Conservation (phyloP, 2,797 vertebrate genomes). For the Enteromius treurensis region DNA sequence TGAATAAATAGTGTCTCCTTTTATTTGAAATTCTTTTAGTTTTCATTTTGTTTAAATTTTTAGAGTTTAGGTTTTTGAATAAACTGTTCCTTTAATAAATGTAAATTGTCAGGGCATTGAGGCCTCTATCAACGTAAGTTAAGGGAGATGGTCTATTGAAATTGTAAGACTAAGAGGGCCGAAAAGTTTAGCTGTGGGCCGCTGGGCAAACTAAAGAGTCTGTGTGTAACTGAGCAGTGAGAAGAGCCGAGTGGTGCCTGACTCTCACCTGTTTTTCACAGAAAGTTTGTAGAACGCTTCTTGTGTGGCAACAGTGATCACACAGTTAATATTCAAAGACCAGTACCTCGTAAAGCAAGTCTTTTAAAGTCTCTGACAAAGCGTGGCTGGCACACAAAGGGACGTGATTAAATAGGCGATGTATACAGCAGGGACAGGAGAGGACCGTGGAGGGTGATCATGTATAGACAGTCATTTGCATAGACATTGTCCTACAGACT, state of each 20-base stretch:
- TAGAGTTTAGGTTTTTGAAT: background rate
- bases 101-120: background rate
- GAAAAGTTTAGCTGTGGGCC: conserved; percentile 43
- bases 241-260: conserved; percentile 61
- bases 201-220: conserved; percentile 59
- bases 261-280: conserved; percentile 46
- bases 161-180: background rate
- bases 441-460: conserved; percentile 70
- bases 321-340: conserved; percentile 83
- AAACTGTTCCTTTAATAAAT: background rate
- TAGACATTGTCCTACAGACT: conserved; percentile 62
- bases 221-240: conserved; percentile 58
- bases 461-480: conserved; percentile 75
- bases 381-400: conserved; percentile 74
- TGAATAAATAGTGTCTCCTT: no score
- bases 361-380: conserved; percentile 81
- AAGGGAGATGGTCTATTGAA: background rate
- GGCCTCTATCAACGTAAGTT: background rate
- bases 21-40: no score
- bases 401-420: conserved; percentile 73
- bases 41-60: no score
- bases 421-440: conserved; percentile 71
- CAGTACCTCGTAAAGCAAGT: conserved; percentile 74
- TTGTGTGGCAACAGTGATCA: conserved; percentile 82
- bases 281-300: conserved; percentile 63